Evolutionary conservation across 2,888 invertebrate species (phyloP).

Genomic region (Apotomis turbidana): DNA sequence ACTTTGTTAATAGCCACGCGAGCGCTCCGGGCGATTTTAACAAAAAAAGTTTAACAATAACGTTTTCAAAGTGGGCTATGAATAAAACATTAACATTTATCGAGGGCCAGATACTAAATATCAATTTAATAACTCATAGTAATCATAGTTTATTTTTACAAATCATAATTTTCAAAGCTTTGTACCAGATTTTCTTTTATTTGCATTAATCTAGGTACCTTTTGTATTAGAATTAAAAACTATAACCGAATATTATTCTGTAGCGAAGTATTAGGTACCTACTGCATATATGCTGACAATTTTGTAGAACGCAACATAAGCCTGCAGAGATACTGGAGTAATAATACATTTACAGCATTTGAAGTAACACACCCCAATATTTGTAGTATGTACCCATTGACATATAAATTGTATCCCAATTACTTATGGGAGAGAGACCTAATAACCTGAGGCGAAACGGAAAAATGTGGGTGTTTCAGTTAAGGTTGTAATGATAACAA

Average conservation of each 20-base stretch:
- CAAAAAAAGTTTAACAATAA: slow-evolving; percentile 65
- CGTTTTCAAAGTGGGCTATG: slow-evolving; percentile 43
- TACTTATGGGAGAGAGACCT: slow-evolving; percentile 74
- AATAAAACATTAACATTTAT: slow-evolving; percentile 68
- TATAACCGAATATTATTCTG: no score
- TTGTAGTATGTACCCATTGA: slow-evolving; percentile 33
- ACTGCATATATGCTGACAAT: no score
- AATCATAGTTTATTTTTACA: not conserved
- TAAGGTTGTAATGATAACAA: slow-evolving; percentile 54
- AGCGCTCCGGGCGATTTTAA: slow-evolving; percentile 69
- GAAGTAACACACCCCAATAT: no score
- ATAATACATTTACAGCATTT: no score
- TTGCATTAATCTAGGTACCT: no score
- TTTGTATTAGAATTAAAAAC: no score
- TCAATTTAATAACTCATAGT: slow-evolving; percentile 2
- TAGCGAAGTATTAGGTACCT: no score
- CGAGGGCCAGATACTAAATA: slow-evolving; percentile 17
- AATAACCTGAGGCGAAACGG: slow-evolving; percentile 58
- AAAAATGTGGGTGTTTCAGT: slow-evolving; percentile 43
- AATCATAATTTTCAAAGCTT: not conserved
- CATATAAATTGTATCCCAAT: slow-evolving; percentile 66
- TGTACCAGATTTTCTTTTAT: not conserved
- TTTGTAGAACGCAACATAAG: no score
- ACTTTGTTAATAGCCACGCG: slow-evolving; percentile 72
- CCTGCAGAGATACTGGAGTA: no score